Base-by-base conservation (phyloP, 1,140 invertebrate genomes). In the Drosophila seguyi region DNA sequence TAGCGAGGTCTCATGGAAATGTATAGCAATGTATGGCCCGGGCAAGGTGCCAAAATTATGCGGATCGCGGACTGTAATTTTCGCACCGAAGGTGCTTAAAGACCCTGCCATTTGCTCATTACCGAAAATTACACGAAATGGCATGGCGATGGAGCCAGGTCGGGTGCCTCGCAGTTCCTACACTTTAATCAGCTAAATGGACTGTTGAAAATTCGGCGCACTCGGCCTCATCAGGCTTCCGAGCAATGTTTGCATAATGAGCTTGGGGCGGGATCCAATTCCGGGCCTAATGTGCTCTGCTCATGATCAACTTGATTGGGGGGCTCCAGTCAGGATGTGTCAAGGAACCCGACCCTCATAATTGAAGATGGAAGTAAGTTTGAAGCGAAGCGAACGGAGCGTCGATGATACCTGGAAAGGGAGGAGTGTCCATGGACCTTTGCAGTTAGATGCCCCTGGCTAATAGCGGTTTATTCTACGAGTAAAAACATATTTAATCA, bases 121-220 rank as follows among this genome's bases (percentile, higher is more conserved):
- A 66, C 52, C 34, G 38, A 72, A 55, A 90, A 90, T 79, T 88
- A 63, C 29, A 44, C 53, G 34, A 63, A 77, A 63, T 79, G 55
- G 75, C 45, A 41, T 36, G 39, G 56, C 11, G 52, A 53, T 22
- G 50, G 50, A 13, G 50, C 29, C 50, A 36, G 14, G 74, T 20
- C n/a, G 59, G 22, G 63, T 52, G 59, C 52, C 27, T 31, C 34
- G 71, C 60, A 58, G 52, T 75, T 36, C 50, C 31, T 76, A 52
- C 84, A 85, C 85, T 81, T 74, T 85, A 88, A 88, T 90, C 85
- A 88, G 85, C 73, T 88, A 90, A 88, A 88, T 88, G 85, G 80
- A 88, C 85, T 88, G 85, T 88, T 88, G 85, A 88, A 88, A 88
- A 88, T 88, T 88, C 79, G 84, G 57, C 73, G 71, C 79, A 88